Conservation (phyloP, 2,797 vertebrate genomes). For the Enteromius unitaeniatus region DNA sequence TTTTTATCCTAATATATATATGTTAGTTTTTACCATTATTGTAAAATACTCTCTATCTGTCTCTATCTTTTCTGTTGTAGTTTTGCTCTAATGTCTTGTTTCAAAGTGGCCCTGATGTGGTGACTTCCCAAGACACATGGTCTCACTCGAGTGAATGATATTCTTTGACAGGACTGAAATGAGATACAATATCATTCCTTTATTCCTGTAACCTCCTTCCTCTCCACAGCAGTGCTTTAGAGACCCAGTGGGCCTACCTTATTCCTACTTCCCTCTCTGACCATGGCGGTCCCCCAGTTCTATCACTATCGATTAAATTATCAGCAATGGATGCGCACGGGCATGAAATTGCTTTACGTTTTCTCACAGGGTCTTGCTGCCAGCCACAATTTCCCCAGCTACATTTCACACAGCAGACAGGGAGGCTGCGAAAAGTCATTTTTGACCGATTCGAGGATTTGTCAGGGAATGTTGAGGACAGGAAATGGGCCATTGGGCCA, state of each 20-base stretch:
- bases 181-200: constrained; percentile 45
- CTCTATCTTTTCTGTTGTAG: constrained; percentile 11
- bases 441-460: constrained; percentile 59
- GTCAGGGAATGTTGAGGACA: constrained; percentile 49
- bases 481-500: constrained; percentile 33
- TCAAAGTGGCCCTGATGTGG: constrained; percentile 33
- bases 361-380: constrained; percentile 61
- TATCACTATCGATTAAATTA: constrained; percentile 75
- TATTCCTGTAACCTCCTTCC: constrained; percentile 40
- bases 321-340: constrained; percentile 67
- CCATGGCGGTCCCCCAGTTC: constrained; percentile 58
- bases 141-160: constrained; percentile 49
- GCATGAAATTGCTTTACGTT: constrained; percentile 77
- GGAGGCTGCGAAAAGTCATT: constrained; percentile 59
- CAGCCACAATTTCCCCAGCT: constrained; percentile 65
- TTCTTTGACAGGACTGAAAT: constrained; percentile 40
- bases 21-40: not conserved
- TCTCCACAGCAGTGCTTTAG: constrained; percentile 22
- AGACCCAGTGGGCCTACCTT: constrained; percentile 33
- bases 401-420: constrained; percentile 66
- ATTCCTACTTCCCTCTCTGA: constrained; percentile 27
- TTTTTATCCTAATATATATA: not conserved
- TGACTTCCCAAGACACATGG: constrained; percentile 43
- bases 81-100: constrained; percentile 34
- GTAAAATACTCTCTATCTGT: constrained; percentile 23